Conservation (phyloP, 2,888 invertebrate species). For the Carcina quercana region DNA sequence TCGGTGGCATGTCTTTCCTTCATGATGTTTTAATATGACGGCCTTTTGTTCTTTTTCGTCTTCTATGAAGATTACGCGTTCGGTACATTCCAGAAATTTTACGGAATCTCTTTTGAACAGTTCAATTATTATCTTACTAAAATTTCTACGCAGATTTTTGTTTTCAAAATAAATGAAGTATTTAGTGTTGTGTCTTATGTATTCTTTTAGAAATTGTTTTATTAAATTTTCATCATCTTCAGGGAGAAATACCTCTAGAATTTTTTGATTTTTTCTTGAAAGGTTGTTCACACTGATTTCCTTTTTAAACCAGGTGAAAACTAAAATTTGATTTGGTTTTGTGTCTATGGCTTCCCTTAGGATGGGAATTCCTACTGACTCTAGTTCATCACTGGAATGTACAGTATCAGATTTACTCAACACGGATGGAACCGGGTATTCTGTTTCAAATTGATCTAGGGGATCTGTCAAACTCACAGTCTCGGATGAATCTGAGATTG, state of each 20-base stretch:
- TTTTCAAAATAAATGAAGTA: slow-evolving; percentile 20
- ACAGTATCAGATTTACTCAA: background rate
- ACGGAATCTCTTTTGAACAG: slow-evolving; percentile 18
- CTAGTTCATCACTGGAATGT: slow-evolving; percentile 3
- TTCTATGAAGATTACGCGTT: slow-evolving; percentile 14
- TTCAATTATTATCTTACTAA: slow-evolving; percentile 5
- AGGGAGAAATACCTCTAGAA: slow-evolving; percentile 9
- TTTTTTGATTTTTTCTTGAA: slow-evolving; percentile 6
- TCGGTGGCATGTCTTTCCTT: slow-evolving; percentile 19
- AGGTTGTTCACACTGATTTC: slow-evolving; percentile 7
- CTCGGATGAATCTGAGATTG: background rate
- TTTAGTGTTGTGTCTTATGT: slow-evolving; percentile 8
- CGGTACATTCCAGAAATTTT: slow-evolving; percentile 20
- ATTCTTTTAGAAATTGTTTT: slow-evolving; percentile 14
- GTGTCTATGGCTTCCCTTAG: slow-evolving; percentile 12
- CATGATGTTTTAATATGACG: slow-evolving; percentile 15
- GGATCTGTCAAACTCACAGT: background rate
- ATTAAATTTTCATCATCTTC: slow-evolving; percentile 7
- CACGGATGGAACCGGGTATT: background rate
- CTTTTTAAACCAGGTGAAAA: slow-evolving; percentile 8
- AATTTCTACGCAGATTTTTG: slow-evolving; percentile 8
- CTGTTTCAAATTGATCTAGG: background rate
- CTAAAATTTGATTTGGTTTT: slow-evolving; percentile 15
- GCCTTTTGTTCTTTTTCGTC: slow-evolving; percentile 16
- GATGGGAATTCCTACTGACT: slow-evolving; percentile 7